Evolutionary conservation across 2,113 vertebrate genomes (phyloP), one percentile per base, ranked within the genome.

Genomic region (Boleophthalmus pectinirostris): DNA sequence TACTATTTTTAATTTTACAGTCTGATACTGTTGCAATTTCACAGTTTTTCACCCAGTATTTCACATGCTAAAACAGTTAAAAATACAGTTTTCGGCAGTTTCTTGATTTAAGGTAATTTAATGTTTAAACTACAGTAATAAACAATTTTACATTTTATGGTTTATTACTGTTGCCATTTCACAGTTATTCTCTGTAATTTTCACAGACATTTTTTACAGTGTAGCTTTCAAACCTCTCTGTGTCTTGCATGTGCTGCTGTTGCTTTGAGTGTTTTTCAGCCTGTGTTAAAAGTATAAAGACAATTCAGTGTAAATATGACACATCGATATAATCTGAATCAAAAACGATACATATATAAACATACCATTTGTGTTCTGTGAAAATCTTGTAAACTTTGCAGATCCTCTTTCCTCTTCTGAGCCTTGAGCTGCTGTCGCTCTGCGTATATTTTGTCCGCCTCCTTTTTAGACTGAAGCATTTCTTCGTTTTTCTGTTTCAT

Each of bases 291-390:
- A 73, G 5, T 72, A 2, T 5, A 24, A 35, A 60, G 3, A 45
- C 2, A 12, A 51, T 18, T 1, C n/a, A 2, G 0, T 10, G 18
- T 25, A 21, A 9, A 13, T 12, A 25, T 25, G 54, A 33, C n/a
- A 16, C 14, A 4, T 5, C 9, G 1, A 1, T 51, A 45, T 7
- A 47, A 35, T 25, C 25, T 3, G 3, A 53, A 43, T 9, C 10
- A 0, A 0, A 3, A 4, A 51, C 51, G 29, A 29, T 29, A 2
- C 23, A 12, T 33, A 12, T 33, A 3, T 56, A 38, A 0, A 58
- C 38, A 2, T 72, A 99, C 97, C 92, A 95, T 96, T 86, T 96
- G 95, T 66, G 93, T 88, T 24, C 94, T 69, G 45, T 94, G 91
- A 70, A 88, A 78, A 63, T 94, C 92, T 78, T 93, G 93, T 66